Evolutionary conservation across 2,888 invertebrate genomes (phyloP).

Genomic region (Rutpela maculata): DNA sequence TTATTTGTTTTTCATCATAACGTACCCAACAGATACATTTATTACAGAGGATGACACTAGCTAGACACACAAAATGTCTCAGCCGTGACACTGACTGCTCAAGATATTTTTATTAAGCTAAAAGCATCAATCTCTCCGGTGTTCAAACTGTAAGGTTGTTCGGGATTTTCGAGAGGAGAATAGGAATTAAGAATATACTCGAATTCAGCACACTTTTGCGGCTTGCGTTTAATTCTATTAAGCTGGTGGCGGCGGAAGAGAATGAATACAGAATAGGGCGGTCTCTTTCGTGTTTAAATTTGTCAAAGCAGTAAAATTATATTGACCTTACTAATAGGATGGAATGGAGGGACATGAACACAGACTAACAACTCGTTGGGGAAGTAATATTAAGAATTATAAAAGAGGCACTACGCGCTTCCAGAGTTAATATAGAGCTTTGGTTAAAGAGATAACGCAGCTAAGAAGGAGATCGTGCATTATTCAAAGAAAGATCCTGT

Average conservation of each 20-base stretch:
- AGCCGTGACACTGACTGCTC: not conserved
- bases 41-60: not conserved
- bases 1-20: too few relatives aligned
- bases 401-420: slow-evolving; percentile 49
- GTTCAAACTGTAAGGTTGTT: not conserved
- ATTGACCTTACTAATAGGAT: slow-evolving; percentile 42
- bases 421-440: slow-evolving; percentile 55
- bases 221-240: slow-evolving; percentile 41
- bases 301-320: slow-evolving; percentile 44
- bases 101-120: slow-evolving; percentile 15
- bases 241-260: slow-evolving; percentile 28
- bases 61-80: not conserved
- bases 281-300: slow-evolving; percentile 41
- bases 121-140: slow-evolving; percentile 29
- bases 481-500: slow-evolving; percentile 56
- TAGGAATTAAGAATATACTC: slow-evolving; percentile 36
- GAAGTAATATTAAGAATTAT: slow-evolving; percentile 51
- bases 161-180: slow-evolving; percentile 32
- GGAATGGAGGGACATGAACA: slow-evolving; percentile 18
- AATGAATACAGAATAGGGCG: slow-evolving; percentile 35
- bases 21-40: too few relatives aligned
- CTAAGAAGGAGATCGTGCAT: slow-evolving; percentile 58
- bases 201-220: slow-evolving; percentile 39
- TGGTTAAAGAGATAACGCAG: slow-evolving; percentile 60
- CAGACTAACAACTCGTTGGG: slow-evolving; percentile 39